These are phyloP conservation scores for Macrotrachela quadricornifera DNA, from an alignment of 1,140 invertebrate species.

Conservation along the genomic window DNA sequence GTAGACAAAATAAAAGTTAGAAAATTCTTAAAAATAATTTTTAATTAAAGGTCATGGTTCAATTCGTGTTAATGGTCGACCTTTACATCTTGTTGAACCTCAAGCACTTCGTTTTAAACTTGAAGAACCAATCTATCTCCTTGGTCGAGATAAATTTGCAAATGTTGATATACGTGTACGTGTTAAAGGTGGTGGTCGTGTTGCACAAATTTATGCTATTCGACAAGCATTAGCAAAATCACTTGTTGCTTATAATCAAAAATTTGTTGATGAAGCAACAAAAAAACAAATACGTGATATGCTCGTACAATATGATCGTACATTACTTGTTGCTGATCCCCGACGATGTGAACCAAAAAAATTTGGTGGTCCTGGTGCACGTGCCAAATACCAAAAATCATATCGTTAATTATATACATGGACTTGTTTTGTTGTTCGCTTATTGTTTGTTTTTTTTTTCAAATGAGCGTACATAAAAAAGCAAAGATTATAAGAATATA, in stretches of 20 bases:
- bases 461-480: too few relatives aligned
- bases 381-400: conserved; percentile 91
- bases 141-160: conserved; percentile 79
- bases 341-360: conserved; percentile 97
- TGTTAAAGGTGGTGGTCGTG: conserved; percentile 92
- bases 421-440: too few relatives aligned
- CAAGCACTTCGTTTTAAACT: conserved; percentile 77
- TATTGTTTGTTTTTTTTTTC: too few relatives aligned
- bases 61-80: conserved; percentile 82
- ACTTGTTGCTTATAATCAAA: conserved; percentile 93
- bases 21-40: too few relatives aligned
- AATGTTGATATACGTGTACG: conserved; percentile 87
- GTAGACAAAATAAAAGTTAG: too few relatives aligned
- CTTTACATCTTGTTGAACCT: conserved; percentile 78
- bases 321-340: conserved; percentile 88
- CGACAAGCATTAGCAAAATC: conserved; percentile 93
- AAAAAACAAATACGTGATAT: conserved; percentile 99
- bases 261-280: conserved; percentile 98
- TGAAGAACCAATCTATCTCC: conserved; percentile 77
- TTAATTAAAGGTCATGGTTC: conserved; percentile 48
- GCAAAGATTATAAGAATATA: too few relatives aligned
- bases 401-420: conserved; percentile 35
- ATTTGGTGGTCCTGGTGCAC: conserved; percentile 95
- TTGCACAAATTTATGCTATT: conserved; percentile 89
- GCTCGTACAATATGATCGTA: conserved; percentile 85